Base-by-base conservation (phyloP, 2,888 invertebrate genomes). In the Hanleya hanleyi region DNA sequence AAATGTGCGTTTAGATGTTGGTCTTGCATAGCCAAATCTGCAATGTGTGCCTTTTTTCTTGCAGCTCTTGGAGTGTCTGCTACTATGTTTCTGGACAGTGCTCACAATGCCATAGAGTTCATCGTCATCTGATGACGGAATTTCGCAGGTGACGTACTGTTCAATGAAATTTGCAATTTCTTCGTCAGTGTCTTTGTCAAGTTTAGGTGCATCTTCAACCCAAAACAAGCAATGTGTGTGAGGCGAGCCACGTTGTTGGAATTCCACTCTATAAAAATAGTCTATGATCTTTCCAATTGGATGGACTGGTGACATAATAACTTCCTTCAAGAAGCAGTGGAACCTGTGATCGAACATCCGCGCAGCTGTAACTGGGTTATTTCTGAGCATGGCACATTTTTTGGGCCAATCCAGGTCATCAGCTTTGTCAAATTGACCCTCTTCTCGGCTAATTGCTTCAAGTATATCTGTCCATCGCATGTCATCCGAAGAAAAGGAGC, bases 401-500 rank as follows among this genome's bases (percentile, higher is more conserved):
- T 78, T 70, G 33, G 67, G 57, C 71, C 69, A 80, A 12, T 71
- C 33, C 70, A 80, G 71, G 41, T 74, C 70, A 36, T 68, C 29
- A 57, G 75, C 57, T n/a, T 76, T 73, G 22, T 73, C 65, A 29
- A 73, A 7, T 35, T 26, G 35, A 26, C 26, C 26, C 22, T 57
- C 22, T 29, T 57, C 22, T 57, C 22, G 9, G 9, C 7, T 9
- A 57, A 79, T 76, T 9, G 71, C 73, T 69, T 72, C 67, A 12
- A 74, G 50, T 61, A 79, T 70, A 51, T 79, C 77, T 49, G 74
- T 61, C 78, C 78, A 78, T 50, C 75, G 50, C 38, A 64, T 67
- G 41, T 78, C 78, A 51, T 70, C 79, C 35, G 76, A 74, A 12
- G 78, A 77, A 50, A 78, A 78, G 6, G 76, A 74, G 22, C 64